These are phyloP conservation scores for Caenorhabditis sp. DNA, from an alignment of 2,888 invertebrate species.

Conservation along the genomic window DNA sequence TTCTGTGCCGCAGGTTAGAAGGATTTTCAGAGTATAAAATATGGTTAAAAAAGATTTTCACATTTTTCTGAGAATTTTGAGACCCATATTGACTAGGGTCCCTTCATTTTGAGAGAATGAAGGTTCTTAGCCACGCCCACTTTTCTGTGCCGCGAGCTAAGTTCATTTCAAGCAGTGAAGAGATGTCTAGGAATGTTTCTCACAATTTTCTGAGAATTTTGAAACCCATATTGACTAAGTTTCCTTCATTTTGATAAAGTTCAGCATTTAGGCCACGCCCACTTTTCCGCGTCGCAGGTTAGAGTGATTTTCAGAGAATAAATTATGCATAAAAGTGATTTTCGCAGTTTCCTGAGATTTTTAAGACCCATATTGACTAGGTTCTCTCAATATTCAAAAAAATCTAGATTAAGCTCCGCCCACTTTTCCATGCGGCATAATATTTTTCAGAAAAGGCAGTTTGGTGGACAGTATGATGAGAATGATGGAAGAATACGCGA, in stretches of 20 bases:
- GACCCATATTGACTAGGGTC: neutral
- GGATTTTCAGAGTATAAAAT: neutral
- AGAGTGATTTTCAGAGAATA: neutral
- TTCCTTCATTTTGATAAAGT: no score
- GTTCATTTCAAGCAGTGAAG: neutral
- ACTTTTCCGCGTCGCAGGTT: neutral
- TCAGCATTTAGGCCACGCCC: neutral
- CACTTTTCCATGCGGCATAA: neutral
- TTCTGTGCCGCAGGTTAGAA: neutral
- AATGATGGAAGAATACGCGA: slow-evolving; percentile 60
- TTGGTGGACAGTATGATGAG: slow-evolving; percentile 57
- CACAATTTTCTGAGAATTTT: neutral
- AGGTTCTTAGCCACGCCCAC: neutral
- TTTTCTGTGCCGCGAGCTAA: neutral
- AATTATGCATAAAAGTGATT: neutral
- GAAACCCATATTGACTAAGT: neutral
- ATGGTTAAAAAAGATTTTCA: no score
- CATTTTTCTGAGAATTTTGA: neutral
- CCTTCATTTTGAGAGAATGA: neutral
- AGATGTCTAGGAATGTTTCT: neutral
- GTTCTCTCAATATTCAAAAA: neutral
- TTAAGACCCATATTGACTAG: neutral
- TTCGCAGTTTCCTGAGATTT: neutral
- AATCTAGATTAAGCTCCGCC: neutral
- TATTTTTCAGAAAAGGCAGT: slow-evolving; percentile 45